Evolutionary conservation across 2,888 invertebrate genomes (phyloP), one percentile per base, ranked within the genome.

Genomic region (Adelognathus sp.): DNA sequence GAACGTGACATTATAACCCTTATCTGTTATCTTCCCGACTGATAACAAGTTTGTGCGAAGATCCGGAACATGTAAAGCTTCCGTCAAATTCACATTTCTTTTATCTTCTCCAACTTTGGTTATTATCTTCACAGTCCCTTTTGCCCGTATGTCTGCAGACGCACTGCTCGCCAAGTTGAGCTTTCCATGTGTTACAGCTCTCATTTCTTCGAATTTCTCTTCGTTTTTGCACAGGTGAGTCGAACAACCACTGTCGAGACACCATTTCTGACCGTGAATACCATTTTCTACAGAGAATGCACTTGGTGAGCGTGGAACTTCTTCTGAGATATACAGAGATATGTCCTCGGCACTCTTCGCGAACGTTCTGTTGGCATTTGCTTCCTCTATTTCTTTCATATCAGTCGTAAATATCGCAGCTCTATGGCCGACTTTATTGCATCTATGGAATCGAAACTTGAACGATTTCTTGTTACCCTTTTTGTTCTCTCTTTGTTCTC

Each of bases 231-330:
- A 77, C 52, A 81, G 18, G 31, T 81, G 81, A 31, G 74, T 46
- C 3, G 80, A 77, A 39, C 77, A 76, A 1, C 81, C 76, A n/a
- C 81, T 81, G 50, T 81, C 77, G 2, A 81, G 36, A 24, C 81
- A 77, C 79, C 75, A 81, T 29, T 56, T 31, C 33, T 46, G 29
- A 39, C 27, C 41, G 11, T 14, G 46, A 6, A 27, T 11, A 3
- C 39, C 44, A 27, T 58, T 6, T 9, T 73, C 46, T 24, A 46
- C 61, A 33, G 44, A 70, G 5, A 70, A 46, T 18, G 64, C 71
- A 33, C 54, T 36, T 16, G 29, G 41, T 4, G 29, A 3, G 16
- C 27, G 16, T n/a, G 6, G 11, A 21, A 2, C n/a, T 29, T 71
- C 63, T 1, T 21, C 29, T n/a, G 39, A 16, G 4, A 64, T 54